Evolutionary conservation across 2,113 vertebrate species (phyloP).

Genomic region (Alethe diademata): DNA sequence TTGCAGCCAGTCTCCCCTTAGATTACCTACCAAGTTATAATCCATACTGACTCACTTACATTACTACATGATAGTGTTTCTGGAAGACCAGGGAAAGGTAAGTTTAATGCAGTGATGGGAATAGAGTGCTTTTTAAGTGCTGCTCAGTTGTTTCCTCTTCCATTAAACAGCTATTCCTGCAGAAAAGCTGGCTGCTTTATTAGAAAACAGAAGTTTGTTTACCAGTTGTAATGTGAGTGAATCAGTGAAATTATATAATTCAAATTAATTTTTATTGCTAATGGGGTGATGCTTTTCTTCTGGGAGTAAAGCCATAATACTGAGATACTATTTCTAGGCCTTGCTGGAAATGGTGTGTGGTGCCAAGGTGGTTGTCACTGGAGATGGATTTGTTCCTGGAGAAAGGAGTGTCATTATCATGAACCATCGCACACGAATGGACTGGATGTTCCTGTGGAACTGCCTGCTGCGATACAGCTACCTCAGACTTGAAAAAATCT

Average conservation of each 20-base stretch:
- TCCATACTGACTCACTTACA: neutral
- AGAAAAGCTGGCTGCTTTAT: neutral
- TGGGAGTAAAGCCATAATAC: constrained; percentile 1
- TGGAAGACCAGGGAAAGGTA: neutral
- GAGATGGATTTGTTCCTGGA: constrained; percentile 94
- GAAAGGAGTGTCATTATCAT: constrained; percentile 98
- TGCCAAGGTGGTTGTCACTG: constrained; percentile 94
- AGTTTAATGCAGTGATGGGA: neutral
- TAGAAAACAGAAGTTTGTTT: constrained; percentile 5
- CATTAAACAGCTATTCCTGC: neutral
- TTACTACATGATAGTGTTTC: neutral
- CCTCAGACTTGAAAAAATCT: constrained; percentile 95
- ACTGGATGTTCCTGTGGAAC: constrained; percentile 99
- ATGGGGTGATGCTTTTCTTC: neutral
- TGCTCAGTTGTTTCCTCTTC: neutral
- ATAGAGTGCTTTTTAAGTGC: neutral
- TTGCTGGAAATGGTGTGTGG: constrained; percentile 93
- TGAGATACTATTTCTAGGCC: constrained; percentile 74
- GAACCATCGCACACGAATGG: constrained; percentile 97
- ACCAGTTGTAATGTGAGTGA: neutral
- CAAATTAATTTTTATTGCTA: neutral
- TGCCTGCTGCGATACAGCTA: constrained; percentile 96
- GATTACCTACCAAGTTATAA: neutral
- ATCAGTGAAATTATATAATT: neutral
- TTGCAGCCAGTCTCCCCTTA: neutral